phyloP scores from a whole-genome alignment of 2,113 vertebrate species.

The Tachysurus fulvidraco region DNA sequence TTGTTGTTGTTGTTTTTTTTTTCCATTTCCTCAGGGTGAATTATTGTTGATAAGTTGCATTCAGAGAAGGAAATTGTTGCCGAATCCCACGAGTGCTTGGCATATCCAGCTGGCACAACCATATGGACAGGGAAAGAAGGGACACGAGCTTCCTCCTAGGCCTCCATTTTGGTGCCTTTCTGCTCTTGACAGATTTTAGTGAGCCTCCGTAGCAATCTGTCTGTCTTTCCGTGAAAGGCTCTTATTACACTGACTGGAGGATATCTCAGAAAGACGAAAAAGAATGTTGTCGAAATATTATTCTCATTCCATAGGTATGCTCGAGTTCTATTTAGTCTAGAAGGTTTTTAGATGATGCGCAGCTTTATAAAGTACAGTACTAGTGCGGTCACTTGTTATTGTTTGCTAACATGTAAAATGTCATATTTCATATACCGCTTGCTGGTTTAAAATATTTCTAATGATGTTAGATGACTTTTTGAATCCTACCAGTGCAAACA shows the following conservation, averaged over 20 bases:
- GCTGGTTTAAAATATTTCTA: neutral
- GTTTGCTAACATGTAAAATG: neutral
- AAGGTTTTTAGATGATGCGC: neutral
- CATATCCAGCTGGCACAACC: constrained; percentile 57
- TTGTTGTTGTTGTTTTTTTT: constrained; percentile 21
- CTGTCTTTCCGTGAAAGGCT: constrained; percentile 5
- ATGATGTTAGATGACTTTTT: neutral
- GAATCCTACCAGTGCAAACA: neutral
- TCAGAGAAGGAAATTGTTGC: constrained; percentile 59
- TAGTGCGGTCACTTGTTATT: neutral
- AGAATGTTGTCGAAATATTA: neutral
- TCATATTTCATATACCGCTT: neutral
- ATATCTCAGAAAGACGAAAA: neutral
- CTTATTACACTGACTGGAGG: neutral
- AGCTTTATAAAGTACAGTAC: too few species aligned
- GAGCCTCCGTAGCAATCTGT: constrained; percentile 3
- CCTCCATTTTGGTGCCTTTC: constrained; percentile 23
- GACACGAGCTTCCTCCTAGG: constrained; percentile 26
- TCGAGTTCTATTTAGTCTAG: neutral
- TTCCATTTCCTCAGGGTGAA: constrained; percentile 31
- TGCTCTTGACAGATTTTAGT: constrained; percentile 12
- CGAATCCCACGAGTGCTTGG: constrained; percentile 60
- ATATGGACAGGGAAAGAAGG: constrained; percentile 53
- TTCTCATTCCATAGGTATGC: neutral
- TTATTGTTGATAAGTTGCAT: constrained; percentile 64